These are phyloP conservation scores for Perithous albicinctus DNA, from an alignment of 2,888 invertebrate species.

Conservation along the genomic window DNA sequence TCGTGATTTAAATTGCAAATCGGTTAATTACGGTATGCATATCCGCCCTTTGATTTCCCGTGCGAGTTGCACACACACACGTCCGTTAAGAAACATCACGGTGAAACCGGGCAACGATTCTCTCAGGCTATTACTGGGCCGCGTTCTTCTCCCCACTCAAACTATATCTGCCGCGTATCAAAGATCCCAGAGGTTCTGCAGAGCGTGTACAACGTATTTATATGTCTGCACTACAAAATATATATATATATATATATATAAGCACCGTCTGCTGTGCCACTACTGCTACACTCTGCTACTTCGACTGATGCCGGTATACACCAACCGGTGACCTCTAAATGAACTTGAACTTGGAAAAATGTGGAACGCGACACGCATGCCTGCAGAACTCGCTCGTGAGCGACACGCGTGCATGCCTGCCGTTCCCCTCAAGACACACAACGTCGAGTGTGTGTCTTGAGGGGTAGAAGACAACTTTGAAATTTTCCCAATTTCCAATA, in stretches of 20 bases:
- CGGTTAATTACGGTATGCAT: slow-evolving; percentile 72
- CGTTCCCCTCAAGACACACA: neutral
- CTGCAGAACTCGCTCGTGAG: slow-evolving; percentile 9
- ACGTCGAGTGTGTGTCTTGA: neutral
- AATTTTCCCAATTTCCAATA: too few species aligned
- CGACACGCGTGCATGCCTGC: slow-evolving; percentile 19
- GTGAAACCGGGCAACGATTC: slow-evolving; percentile 67
- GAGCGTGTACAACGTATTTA: slow-evolving; percentile 12
- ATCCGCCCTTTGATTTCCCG: slow-evolving; percentile 72
- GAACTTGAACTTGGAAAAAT: slow-evolving; percentile 78
- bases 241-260: too few species aligned
- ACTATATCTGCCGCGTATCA: slow-evolving; percentile 24
- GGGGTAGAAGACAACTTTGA: too few species aligned
- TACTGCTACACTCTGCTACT: slow-evolving; percentile 26
- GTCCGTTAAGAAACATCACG: slow-evolving; percentile 36
- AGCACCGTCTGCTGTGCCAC: slow-evolving; percentile 35
- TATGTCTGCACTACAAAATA: slow-evolving; percentile 20
- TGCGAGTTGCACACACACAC: slow-evolving; percentile 27
- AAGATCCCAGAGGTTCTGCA: slow-evolving; percentile 45
- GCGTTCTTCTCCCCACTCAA: slow-evolving; percentile 22
- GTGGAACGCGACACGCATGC: slow-evolving; percentile 66
- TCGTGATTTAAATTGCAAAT: slow-evolving; percentile 75
- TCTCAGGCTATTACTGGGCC: slow-evolving; percentile 70
- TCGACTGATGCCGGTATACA: slow-evolving; percentile 33
- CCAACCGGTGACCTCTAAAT: slow-evolving; percentile 70